Percentiles rank a stretch among this genome's conserved stretches.
phyloP scores from a whole-genome alignment of 2,113 vertebrate species.

The Grus americana region DNA sequence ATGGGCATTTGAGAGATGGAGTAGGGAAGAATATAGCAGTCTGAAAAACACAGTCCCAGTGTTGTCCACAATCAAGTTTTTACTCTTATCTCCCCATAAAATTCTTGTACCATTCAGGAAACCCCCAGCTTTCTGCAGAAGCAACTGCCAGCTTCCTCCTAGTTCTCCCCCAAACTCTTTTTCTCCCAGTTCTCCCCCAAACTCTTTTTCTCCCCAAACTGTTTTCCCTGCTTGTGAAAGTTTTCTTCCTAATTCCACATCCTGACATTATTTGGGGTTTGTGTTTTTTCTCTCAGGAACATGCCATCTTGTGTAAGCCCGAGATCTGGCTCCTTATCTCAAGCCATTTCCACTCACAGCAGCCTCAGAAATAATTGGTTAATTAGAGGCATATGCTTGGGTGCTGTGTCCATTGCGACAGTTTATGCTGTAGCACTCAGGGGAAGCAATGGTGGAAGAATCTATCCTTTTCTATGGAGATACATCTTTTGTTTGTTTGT shows the following conservation, averaged over 20 bases:
- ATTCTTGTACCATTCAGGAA: neutral
- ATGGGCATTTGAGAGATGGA: neutral
- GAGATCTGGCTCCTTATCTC: neutral
- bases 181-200: neutral
- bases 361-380: conserved; percentile 25
- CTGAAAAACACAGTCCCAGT: neutral
- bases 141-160: neutral
- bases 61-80: neutral
- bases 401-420: neutral
- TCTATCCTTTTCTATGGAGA: neutral
- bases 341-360: neutral
- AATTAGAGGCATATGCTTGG: conserved; percentile 13
- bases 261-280: neutral
- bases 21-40: neutral
- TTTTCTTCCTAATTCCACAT: neutral
- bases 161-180: neutral
- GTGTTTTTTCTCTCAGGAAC: neutral
- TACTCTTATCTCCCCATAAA: neutral
- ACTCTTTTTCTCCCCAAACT: neutral
- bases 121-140: neutral
- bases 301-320: neutral
- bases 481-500: neutral
- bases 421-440: neutral
- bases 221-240: neutral
- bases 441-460: neutral